Conservation (phyloP, 1,140 invertebrate species). For the Platyscapa corneri region DNA sequence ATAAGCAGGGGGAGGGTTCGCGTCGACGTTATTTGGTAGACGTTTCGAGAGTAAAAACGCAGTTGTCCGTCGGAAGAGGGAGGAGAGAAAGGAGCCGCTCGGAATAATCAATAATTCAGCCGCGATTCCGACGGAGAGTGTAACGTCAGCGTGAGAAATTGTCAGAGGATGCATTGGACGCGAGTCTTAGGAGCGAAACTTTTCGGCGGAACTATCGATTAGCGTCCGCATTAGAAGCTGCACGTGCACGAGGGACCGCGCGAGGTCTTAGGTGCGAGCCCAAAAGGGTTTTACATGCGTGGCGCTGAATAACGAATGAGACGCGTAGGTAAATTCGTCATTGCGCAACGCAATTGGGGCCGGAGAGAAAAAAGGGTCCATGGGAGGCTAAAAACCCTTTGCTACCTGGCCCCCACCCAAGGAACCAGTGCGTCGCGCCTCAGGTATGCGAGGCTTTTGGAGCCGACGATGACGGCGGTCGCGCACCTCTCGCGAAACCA, state of each 20-base stretch:
- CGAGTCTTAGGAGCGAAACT: neutral
- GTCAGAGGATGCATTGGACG: too few species aligned
- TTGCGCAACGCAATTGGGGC: constrained; percentile 55
- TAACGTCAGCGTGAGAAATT: too few species aligned
- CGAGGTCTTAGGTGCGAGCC: constrained; percentile 11
- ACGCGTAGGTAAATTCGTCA: constrained; percentile 59
- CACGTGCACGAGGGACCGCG: neutral
- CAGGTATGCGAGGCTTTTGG: constrained; percentile 56
- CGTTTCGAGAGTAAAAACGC: neutral
- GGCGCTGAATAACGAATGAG: constrained; percentile 59
- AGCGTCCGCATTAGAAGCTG: neutral
- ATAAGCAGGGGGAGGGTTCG: too few species aligned
- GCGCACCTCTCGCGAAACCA: constrained; percentile 69
- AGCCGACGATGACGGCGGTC: constrained; percentile 55
- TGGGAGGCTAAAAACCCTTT: constrained; percentile 66
- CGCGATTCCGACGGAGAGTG: too few species aligned
- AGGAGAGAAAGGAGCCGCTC: neutral
- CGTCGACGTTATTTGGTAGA: neutral
- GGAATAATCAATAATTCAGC: neutral
- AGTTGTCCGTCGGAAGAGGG: too few species aligned
- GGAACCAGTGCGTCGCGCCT: neutral
- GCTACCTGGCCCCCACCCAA: constrained; percentile 68
- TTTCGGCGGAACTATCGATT: constrained; percentile 19
- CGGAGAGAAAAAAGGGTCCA: constrained; percentile 47
- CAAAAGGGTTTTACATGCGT: constrained; percentile 53